Evolutionary conservation across 2,888 invertebrate species (phyloP), one percentile per base, ranked within the genome.

Genomic region (Lissonota sp.): DNA sequence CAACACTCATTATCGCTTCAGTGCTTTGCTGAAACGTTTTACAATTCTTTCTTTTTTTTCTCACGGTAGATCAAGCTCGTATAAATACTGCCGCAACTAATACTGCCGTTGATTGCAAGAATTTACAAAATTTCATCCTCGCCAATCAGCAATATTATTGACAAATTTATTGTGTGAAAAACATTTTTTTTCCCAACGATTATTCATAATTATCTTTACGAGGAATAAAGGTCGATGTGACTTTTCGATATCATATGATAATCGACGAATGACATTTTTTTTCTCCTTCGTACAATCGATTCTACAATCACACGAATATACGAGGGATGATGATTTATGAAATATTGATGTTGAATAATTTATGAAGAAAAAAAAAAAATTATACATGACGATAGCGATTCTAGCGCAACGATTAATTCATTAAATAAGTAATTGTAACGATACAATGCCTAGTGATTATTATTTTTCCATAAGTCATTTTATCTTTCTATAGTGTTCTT

Each of bases 191-290:
- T 26, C 3, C 3, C 26, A 26, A 26, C 26, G 26, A 58, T 63
- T 63, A 69, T 62, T 26, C 26, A 42, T 46, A 78, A 72, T 60
- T 55, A 78, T 78, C 78, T 67, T 78, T 6, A 5, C 4, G 46
- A 64, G 40, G 66, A 12, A 64, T 46, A 39, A 64, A 14, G 10
- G 55, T 62, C 76, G 70, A 76, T 70, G 70, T 76, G 76, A 26
- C 26, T 70, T 57, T 49, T 12, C 39, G 14, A 49, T 44, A 62
- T 40, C 14, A 60, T 49, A 51, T 10, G 49, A 60, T n/a, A 39
- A 70, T 71, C 51, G 7, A 57, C 60, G 71, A 60, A 51, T 60
- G 53, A 60, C 53, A 12, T 57, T 12, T 63, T 60, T 53, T 42
- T 10, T 14, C 40, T 46, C 44, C 6, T 39, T 55, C 53, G 10